phyloP scores from a whole-genome alignment of 2,888 invertebrate species.

The Germaria angustata region DNA sequence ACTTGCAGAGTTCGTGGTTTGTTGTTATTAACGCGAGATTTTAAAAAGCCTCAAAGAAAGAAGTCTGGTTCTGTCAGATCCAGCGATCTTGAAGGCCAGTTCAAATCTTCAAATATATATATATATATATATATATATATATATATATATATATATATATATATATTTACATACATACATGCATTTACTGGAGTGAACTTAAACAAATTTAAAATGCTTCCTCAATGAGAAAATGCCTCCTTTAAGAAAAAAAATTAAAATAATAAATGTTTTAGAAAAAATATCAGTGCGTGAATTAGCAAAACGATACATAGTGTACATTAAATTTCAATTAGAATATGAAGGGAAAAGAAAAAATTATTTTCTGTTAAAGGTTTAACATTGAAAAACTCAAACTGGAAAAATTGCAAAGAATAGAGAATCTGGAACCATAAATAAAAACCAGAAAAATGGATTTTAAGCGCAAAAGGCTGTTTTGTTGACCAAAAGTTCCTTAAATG shows the following conservation, averaged over 20 bases:
- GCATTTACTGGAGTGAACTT: neutral
- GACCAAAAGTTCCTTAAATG: conserved; percentile 28
- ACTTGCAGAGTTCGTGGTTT: too few species aligned
- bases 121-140: too few species aligned
- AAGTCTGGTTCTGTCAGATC: too few species aligned
- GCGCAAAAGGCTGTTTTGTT: conserved; percentile 19
- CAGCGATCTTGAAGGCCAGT: too few species aligned
- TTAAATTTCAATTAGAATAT: neutral
- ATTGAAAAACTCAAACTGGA: conserved; percentile 26
- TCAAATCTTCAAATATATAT: too few species aligned
- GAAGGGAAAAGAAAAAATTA: neutral
- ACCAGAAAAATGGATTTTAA: conserved; percentile 19
- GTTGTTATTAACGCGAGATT: too few species aligned
- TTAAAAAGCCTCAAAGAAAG: too few species aligned
- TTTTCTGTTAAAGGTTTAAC: conserved; percentile 17
- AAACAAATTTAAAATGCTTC: conserved; percentile 3
- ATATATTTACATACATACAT: too few species aligned
- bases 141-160: too few species aligned
- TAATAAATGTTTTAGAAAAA: conserved; percentile 29
- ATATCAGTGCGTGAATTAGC: conserved; percentile 29
- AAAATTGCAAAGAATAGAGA: conserved; percentile 14
- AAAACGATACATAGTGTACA: conserved; percentile 16
- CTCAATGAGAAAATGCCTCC: conserved; percentile 12
- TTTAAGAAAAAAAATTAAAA: conserved; percentile 25
- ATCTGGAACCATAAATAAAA: conserved; percentile 7